Evolutionary conservation across 2,113 vertebrate species (phyloP).

Genomic region (Hymenochirus boettgeri): DNA sequence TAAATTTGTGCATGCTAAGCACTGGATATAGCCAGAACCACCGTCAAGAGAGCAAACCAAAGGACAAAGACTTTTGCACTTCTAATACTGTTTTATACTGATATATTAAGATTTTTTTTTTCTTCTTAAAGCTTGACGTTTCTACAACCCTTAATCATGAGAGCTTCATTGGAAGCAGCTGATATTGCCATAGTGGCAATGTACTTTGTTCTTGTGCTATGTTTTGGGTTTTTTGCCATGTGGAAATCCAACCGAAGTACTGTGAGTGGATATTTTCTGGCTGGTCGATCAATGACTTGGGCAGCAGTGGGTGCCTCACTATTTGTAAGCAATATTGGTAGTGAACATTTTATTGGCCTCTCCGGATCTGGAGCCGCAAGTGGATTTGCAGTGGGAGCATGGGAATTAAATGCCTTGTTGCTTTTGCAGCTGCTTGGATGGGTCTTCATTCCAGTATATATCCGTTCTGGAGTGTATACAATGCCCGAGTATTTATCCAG

Average conservation of each 20-base stretch:
- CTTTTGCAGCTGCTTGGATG: slow-evolving; percentile 96
- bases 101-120: background rate
- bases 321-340: slow-evolving; percentile 99
- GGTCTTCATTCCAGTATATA: slow-evolving; percentile 97
- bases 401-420: slow-evolving; percentile 96
- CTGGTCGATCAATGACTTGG: slow-evolving; percentile 96
- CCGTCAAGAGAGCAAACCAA: slow-evolving; percentile 91
- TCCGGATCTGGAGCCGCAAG: slow-evolving; percentile 96
- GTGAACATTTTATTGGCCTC: slow-evolving; percentile 98
- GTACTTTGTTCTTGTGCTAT: slow-evolving; percentile 91
- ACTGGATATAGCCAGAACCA: slow-evolving; percentile 72
- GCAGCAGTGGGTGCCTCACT: slow-evolving; percentile 89
- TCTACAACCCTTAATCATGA: slow-evolving; percentile 65
- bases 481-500: slow-evolving; percentile 97
- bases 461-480: slow-evolving; percentile 91
- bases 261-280: slow-evolving; percentile 95
- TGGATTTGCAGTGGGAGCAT: slow-evolving; percentile 94
- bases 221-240: slow-evolving; percentile 93
- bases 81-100: slow-evolving; percentile 19
- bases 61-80: slow-evolving; percentile 77
- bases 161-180: slow-evolving; percentile 79
- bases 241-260: slow-evolving; percentile 95
- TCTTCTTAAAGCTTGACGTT: slow-evolving; percentile 13
- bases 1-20: slow-evolving; percentile 66
- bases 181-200: slow-evolving; percentile 92